Evolutionary conservation across 2,797 vertebrate genomes (phyloP), one percentile per base, ranked within the genome.

Genomic region (Neostethus bicornis): DNA sequence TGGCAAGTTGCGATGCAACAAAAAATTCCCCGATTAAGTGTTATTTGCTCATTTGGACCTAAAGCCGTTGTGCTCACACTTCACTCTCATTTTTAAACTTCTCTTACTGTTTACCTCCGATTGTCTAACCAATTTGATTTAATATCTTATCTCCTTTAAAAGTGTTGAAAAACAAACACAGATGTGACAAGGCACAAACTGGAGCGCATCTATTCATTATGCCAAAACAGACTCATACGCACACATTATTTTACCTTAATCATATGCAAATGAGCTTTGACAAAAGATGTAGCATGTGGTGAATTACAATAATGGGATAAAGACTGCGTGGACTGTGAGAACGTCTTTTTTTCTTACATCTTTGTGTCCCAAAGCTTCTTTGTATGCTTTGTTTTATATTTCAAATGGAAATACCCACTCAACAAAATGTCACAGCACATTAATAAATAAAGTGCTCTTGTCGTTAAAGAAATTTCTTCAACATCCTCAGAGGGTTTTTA

Each of bases 401-500:
- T 71, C 47, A 75, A 51, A 71, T 38, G 28, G 59, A 67, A 77
- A 66, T 26, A 61, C 61, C 76, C 62, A 60, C 66, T 43, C 24
- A 42, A 46, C 63, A 66, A 29, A 3, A 66, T 75, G 73, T 79
- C 42, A 70, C 76, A 61, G 35, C 50, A 46, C 39, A 68, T 35
- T 35, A 68, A 65, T 51, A 68, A 63, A 69, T 21, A 39, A 68
- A 53, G 61, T 45, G 61, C 70, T 66, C 60, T 64, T 51, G 73
- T 75, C 67, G 45, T 49, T 45, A 41, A 61, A 60, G 23, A 55
- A 59, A 61, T 35, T 42, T 69, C 80, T 84, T 85, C 64, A 75
- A 83, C 68, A 81, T 70, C 2, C 26, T 19, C 21, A 49, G 24
- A 26, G 45, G 37, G 51, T 52, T 38, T 61, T 16, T 13, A 12